These are phyloP conservation scores for Aselliscus stoliczkanus DNA, from an alignment of 2,797 vertebrate species.

Conservation along the genomic window DNA sequence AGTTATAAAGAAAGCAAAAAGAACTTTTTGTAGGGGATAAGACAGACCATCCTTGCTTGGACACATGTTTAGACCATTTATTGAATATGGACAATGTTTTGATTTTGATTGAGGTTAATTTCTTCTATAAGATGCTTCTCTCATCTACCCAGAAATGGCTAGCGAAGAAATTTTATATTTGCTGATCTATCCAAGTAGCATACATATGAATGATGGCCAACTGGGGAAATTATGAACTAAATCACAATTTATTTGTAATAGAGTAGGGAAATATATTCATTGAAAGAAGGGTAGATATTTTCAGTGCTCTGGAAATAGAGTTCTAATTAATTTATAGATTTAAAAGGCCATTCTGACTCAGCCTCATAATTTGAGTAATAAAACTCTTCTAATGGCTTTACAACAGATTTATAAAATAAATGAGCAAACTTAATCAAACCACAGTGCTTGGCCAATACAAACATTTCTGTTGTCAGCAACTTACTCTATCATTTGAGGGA, in stretches of 20 bases:
- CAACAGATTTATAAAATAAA: slow-evolving; percentile 61
- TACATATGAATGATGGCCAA: slow-evolving; percentile 21
- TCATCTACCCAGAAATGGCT: background rate
- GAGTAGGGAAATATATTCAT: slow-evolving; percentile 53
- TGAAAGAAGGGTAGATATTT: background rate
- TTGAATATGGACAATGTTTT: background rate
- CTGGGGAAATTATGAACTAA: slow-evolving; percentile 45
- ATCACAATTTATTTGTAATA: slow-evolving; percentile 62
- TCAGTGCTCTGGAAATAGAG: slow-evolving; percentile 50
- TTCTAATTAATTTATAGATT: slow-evolving; percentile 71
- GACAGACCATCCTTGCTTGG: background rate
- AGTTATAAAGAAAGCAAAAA: background rate
- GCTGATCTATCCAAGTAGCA: slow-evolving; percentile 35
- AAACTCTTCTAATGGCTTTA: slow-evolving; percentile 61
- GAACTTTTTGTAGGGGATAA: background rate
- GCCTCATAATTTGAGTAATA: slow-evolving; percentile 55
- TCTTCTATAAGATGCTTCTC: background rate
- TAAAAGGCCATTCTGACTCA: slow-evolving; percentile 57
- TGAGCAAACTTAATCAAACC: slow-evolving; percentile 55
- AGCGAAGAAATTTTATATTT: slow-evolving; percentile 50
- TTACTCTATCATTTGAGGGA: slow-evolving; percentile 24
- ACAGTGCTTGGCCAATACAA: slow-evolving; percentile 19
- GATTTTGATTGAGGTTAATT: background rate
- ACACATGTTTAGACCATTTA: background rate
- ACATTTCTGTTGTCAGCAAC: slow-evolving; percentile 40